phyloP scores from a whole-genome alignment of 2,888 invertebrate genomes.

The Yponomeuta malinellus region DNA sequence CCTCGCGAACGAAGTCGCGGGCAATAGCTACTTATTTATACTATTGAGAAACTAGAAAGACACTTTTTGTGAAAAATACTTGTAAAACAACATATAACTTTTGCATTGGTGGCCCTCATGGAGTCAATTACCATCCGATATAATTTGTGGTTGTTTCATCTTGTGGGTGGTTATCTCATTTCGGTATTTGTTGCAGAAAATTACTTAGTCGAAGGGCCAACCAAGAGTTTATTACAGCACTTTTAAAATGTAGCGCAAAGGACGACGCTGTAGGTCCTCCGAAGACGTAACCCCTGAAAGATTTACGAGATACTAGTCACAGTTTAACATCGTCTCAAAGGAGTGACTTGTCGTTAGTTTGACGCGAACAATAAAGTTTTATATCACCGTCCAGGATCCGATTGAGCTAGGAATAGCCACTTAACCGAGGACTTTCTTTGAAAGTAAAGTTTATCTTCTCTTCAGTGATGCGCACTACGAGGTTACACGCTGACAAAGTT shows the following conservation, averaged over 20 bases:
- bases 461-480: no score
- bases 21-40: no score
- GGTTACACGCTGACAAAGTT: no score
- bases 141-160: neutral
- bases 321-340: neutral
- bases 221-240: neutral
- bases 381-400: neutral
- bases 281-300: neutral
- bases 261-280: neutral
- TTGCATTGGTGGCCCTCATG: no score
- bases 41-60: no score
- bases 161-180: neutral
- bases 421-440: neutral
- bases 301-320: neutral
- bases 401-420: neutral
- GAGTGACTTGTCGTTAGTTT: neutral
- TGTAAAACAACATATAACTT: no score
- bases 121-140: neutral
- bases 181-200: neutral
- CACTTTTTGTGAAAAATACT: no score
- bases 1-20: no score
- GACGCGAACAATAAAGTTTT: conserved; percentile 2
- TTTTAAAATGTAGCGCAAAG: neutral
- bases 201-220: neutral
- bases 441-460: neutral